Evolutionary conservation across 2,797 vertebrate species (phyloP).

Genomic region (Ptychobarbus kaznakovi): DNA sequence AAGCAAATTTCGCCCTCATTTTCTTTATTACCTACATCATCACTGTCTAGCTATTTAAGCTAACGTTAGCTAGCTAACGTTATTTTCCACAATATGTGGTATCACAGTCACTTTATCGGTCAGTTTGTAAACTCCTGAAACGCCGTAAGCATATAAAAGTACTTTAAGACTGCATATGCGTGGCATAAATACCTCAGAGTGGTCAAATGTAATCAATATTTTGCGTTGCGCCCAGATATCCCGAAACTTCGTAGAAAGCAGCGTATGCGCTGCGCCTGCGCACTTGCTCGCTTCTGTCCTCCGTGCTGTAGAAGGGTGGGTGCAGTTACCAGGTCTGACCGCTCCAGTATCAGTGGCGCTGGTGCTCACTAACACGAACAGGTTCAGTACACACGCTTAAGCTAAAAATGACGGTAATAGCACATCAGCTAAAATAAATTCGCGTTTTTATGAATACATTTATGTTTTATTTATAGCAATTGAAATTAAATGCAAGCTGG

Average conservation of each 20-base stretch:
- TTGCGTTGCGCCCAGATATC: constrained; percentile 47
- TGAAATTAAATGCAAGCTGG: neutral
- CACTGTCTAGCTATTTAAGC: constrained; percentile 34
- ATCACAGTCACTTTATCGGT: neutral
- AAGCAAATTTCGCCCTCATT: constrained; percentile 14
- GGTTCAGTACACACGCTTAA: constrained; percentile 9
- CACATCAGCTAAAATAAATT: too few relatives aligned
- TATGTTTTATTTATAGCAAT: neutral
- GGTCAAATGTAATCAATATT: constrained; percentile 6
- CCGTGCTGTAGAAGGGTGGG: constrained; percentile 4
- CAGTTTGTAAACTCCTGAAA: neutral
- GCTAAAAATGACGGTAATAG: constrained; percentile 23
- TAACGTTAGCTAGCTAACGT: constrained; percentile 17
- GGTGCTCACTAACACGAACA: constrained; percentile 32
- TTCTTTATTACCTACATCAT: constrained; percentile 32
- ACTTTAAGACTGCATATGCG: neutral
- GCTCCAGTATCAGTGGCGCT: constrained; percentile 46
- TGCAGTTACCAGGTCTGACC: constrained; percentile 41
- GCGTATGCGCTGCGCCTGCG: constrained; percentile 58
- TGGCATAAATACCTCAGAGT: constrained; percentile 41
- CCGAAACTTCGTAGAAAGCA: constrained; percentile 63
- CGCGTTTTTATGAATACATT: neutral
- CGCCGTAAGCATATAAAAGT: neutral
- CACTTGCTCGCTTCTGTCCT: constrained; percentile 35
- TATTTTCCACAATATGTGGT: constrained; percentile 5